Conservation (phyloP, 2,797 vertebrate genomes). For the Pogonophryne albipinna region DNA sequence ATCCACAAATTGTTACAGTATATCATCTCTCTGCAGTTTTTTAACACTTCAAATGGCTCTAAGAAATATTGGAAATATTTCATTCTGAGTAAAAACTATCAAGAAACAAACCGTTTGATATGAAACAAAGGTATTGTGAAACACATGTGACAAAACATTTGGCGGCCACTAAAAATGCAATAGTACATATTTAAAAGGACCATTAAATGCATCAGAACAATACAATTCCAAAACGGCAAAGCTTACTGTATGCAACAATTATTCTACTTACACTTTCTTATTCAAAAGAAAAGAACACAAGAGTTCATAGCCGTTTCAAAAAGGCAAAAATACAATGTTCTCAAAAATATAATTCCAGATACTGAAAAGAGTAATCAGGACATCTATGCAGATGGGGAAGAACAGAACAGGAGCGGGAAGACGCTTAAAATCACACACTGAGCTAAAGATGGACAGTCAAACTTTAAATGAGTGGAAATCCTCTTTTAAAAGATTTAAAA, state of each 20-base stretch:
- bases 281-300: slow-evolving; percentile 56
- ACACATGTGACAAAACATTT: slow-evolving; percentile 34
- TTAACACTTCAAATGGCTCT: slow-evolving; percentile 16
- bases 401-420: slow-evolving; percentile 13
- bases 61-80: slow-evolving; percentile 17
- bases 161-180: slow-evolving; percentile 21
- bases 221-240: slow-evolving; percentile 47
- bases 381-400: slow-evolving; percentile 7
- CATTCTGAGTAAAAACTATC: slow-evolving; percentile 14
- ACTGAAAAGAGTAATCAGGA: slow-evolving; percentile 26
- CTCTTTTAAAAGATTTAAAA: slow-evolving; percentile 14
- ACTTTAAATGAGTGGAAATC: slow-evolving; percentile 7
- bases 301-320: slow-evolving; percentile 26
- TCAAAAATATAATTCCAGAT: slow-evolving; percentile 67
- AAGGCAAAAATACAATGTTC: slow-evolving; percentile 55
- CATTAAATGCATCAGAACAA: slow-evolving; percentile 17
- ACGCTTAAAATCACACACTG: slow-evolving; percentile 26
- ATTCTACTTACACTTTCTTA: slow-evolving; percentile 44
- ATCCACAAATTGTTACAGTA: background rate
- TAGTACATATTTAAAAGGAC: slow-evolving; percentile 17
- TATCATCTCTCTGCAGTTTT: background rate
- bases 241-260: slow-evolving; percentile 68
- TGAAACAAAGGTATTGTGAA: background rate
- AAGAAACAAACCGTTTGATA: slow-evolving; percentile 21
- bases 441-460: slow-evolving; percentile 16